Conservation (phyloP, 2,797 vertebrate species). For the Etheostoma perlongum region DNA sequence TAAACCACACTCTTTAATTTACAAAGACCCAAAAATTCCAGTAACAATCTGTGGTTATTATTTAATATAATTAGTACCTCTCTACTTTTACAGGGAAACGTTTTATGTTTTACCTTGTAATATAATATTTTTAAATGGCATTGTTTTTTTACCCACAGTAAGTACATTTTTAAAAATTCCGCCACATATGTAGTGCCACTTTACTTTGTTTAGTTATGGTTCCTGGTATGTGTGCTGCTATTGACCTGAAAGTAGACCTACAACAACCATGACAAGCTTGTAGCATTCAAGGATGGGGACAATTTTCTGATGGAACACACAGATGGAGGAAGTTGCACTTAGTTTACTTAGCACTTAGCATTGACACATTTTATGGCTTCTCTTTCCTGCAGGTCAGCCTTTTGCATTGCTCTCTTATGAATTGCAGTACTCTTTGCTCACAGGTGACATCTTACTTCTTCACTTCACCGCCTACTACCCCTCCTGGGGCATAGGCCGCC, state of each 20-base stretch:
- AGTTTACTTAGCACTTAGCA: not conserved
- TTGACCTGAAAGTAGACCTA: not conserved
- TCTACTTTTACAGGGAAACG: not conserved
- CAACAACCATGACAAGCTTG: not conserved
- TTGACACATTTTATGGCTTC: slow-evolving; percentile 22
- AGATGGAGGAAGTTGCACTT: slow-evolving; percentile 53
- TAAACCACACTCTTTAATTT: too few species aligned
- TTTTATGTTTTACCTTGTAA: not conserved
- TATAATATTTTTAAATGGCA: not conserved
- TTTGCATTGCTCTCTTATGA: not conserved
- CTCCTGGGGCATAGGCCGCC: too few species aligned
- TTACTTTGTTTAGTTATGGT: not conserved
- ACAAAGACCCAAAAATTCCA: too few species aligned
- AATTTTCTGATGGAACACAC: slow-evolving; percentile 27
- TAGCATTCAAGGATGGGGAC: not conserved
- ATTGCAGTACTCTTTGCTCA: slow-evolving; percentile 4
- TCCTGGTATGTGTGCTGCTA: not conserved
- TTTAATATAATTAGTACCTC: not conserved
- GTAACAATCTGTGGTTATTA: not conserved
- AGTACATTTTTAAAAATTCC: not conserved
- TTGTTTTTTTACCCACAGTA: not conserved
- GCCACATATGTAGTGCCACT: not conserved
- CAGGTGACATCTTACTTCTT: not conserved
- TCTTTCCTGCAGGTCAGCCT: slow-evolving; percentile 44
- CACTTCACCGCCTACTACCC: too few species aligned